These are phyloP conservation scores for Nylanderia fulva DNA, from an alignment of 1,140 invertebrate genomes.

Conservation along the genomic window DNA sequence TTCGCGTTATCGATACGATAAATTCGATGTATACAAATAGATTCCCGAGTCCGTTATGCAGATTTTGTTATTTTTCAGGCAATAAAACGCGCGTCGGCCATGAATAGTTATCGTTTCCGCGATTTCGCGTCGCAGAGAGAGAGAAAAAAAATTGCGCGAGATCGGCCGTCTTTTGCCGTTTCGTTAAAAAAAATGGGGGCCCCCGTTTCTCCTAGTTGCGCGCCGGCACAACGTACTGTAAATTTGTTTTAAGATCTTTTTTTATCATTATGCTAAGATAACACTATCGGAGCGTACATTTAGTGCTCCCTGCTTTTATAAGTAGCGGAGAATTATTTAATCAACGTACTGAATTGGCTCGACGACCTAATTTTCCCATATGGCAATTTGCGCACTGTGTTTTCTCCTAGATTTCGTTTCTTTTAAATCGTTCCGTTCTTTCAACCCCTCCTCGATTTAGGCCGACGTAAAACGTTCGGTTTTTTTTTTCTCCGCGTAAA, in stretches of 20 bases:
- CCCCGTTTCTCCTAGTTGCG: constrained; percentile 9
- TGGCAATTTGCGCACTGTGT: constrained; percentile 63
- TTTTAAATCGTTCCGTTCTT: neutral
- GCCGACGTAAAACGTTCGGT: constrained; percentile 32
- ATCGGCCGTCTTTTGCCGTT: neutral
- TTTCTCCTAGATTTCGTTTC: constrained; percentile 56
- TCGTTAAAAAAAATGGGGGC: neutral
- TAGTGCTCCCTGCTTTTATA: constrained; percentile 86
- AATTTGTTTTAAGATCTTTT: constrained; percentile 81
- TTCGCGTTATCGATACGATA: constrained; percentile 3
- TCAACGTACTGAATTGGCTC: constrained; percentile 82
- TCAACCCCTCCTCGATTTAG: too few relatives aligned
- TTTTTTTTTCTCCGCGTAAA: constrained; percentile 1
- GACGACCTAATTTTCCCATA: constrained; percentile 84
- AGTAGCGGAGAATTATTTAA: constrained; percentile 85
- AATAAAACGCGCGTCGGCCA: neutral
- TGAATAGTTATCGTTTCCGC: neutral
- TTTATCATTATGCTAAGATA: constrained; percentile 85
- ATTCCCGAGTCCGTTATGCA: constrained; percentile 24
- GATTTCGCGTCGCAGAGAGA: neutral
- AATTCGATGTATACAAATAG: neutral
- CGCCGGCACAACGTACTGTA: constrained; percentile 61
- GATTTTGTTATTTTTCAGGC: constrained; percentile 4
- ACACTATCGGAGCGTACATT: constrained; percentile 85
- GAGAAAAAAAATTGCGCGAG: neutral